Conservation (phyloP, 1,140 invertebrate genomes). For the Calosoma granatense region DNA sequence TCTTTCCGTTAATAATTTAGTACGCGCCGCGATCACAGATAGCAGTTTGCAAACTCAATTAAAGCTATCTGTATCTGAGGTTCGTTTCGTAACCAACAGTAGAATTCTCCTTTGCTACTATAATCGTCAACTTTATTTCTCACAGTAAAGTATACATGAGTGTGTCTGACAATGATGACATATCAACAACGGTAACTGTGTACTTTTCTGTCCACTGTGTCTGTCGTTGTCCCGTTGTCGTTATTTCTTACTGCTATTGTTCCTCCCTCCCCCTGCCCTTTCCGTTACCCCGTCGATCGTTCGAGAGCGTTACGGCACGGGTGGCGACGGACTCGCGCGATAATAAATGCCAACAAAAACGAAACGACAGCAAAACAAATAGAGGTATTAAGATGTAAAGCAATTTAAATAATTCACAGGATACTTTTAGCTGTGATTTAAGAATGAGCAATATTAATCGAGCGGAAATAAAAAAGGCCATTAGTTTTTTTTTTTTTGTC, state of each 20-base stretch:
- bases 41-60: slow-evolving; percentile 6
- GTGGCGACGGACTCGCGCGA: background rate
- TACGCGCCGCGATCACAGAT: background rate
- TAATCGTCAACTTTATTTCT: too few species aligned
- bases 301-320: background rate
- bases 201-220: too few species aligned
- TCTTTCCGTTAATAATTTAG: slow-evolving; percentile 7
- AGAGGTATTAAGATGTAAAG: slow-evolving; percentile 4
- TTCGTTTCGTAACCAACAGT: background rate
- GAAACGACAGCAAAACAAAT: slow-evolving; percentile 4
- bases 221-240: too few species aligned
- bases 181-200: too few species aligned
- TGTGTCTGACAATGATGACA: background rate
- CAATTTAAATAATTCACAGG: slow-evolving; percentile 9
- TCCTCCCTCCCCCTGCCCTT: background rate
- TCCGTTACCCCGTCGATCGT: too few species aligned
- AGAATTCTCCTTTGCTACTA: background rate
- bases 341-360: slow-evolving; percentile 6
- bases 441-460: slow-evolving; percentile 9
- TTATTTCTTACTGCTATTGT: too few species aligned
- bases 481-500: too few species aligned
- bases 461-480: slow-evolving; percentile 2
- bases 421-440: slow-evolving; percentile 6
- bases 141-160: too few species aligned
- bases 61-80: slow-evolving; percentile 6